A percentile compares a stretch with the other conserved stretches of the same genome.
Conservation (phyloP, 2,113 vertebrate genomes). For the Misgurnus mizolepis region DNA sequence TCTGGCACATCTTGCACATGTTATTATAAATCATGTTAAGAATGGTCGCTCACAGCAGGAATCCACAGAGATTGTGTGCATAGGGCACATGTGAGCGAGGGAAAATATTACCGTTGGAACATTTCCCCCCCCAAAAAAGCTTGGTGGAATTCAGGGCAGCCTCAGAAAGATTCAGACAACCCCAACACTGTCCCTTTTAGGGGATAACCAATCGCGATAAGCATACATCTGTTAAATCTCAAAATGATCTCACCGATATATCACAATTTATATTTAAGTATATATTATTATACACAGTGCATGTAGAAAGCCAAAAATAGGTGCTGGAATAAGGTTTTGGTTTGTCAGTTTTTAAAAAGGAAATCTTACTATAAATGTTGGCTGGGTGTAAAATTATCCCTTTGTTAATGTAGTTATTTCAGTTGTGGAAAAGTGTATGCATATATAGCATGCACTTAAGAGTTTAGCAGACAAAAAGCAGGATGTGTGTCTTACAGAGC, state of each 20-base stretch:
- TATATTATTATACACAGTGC: not conserved
- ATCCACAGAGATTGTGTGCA: conserved; percentile 12
- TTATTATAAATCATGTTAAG: not conserved
- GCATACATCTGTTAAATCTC: not conserved
- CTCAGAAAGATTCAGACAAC: not conserved
- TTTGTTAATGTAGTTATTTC: not conserved
- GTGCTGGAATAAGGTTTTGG: not conserved
- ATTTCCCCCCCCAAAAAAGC: conserved; percentile 15
- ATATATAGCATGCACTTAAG: not conserved
- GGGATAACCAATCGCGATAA: not conserved
- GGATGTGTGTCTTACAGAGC: not conserved
- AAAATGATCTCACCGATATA: not conserved
- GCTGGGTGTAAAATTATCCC: not conserved
- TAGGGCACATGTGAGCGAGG: conserved; percentile 8
- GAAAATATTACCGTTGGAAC: conserved; percentile 37
- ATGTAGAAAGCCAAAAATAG: not conserved
- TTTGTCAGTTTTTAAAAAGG: not conserved
- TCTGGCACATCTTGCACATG: not conserved
- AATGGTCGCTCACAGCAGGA: conserved; percentile 14
- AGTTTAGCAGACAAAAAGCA: not conserved
- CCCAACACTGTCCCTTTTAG: not conserved
- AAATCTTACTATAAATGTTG: not conserved
- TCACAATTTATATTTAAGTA: not conserved
- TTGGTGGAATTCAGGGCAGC: conserved; percentile 24
- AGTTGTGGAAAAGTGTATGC: too few species aligned